These are phyloP conservation scores for Daubentonia madagascariensis DNA, from an alignment of 2,113 vertebrate species.

Conservation along the genomic window DNA sequence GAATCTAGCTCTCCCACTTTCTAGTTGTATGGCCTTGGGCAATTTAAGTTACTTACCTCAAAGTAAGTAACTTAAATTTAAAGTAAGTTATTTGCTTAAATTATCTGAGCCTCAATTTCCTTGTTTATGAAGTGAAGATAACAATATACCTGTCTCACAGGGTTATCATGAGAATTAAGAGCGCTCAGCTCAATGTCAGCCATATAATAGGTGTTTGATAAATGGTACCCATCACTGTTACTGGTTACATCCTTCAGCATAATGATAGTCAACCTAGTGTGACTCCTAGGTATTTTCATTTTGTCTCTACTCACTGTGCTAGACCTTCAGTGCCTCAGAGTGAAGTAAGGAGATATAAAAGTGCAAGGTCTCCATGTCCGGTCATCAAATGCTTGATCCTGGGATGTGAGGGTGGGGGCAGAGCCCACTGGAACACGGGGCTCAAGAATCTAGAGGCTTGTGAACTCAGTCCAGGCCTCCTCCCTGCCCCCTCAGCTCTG, in stretches of 20 bases:
- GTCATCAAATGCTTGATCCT: background rate
- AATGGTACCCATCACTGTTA: background rate
- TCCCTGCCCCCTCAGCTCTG: background rate
- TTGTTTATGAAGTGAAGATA: conserved; percentile 17
- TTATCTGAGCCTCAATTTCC: background rate
- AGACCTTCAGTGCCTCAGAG: background rate
- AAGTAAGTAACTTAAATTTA: background rate
- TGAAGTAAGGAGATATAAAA: background rate
- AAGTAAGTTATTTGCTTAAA: background rate
- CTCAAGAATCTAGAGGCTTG: background rate
- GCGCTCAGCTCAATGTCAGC: background rate
- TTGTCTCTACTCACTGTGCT: background rate
- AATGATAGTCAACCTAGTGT: background rate
- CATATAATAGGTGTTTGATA: background rate
- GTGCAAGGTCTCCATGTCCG: background rate
- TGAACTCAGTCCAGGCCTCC: background rate
- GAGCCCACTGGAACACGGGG: background rate
- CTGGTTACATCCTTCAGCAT: background rate
- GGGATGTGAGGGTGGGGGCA: background rate
- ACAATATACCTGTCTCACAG: background rate
- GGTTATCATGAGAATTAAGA: background rate
- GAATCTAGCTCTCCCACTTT: background rate
- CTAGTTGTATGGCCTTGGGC: background rate
- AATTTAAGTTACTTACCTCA: background rate
- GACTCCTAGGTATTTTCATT: background rate